Base-by-base conservation (phyloP, 2,797 vertebrate genomes). In the Sebastes diploproa region DNA sequence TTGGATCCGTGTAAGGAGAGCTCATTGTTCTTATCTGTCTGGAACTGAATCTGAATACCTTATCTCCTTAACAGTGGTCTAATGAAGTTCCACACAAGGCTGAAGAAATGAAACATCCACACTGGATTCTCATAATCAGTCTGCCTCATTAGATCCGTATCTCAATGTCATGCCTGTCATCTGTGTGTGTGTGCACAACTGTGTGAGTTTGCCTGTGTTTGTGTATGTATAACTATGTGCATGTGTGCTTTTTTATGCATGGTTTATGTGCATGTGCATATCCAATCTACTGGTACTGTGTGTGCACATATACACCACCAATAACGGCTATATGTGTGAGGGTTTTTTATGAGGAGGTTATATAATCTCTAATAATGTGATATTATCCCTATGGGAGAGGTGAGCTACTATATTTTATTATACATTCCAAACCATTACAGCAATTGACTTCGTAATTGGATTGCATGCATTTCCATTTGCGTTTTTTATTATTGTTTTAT, bases 21-120 rank as follows among this genome's bases (percentile, higher is more conserved):
- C 46, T 70, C 38, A 75, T 59, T 77, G 66, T 81, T 77, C 78
- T 86, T 81, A 81, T 87, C 62, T 75, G 67, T 70, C 20, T 66
- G 23, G 36, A 79, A 71, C 54, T 73, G 38, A 75, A 83, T 87
- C 38, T 42, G 69, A 74, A 88, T 65, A 68, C 69, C 77, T 78
- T 65, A 87, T 89, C 80, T 82, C 3, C 32, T 78, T 68, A 85
- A 78, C 67, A 77, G 72, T 77, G 50, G 54, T 84, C 59, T 88
- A 90, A 91, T 88, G 72, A 80, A 87, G 87, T 83, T 76, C 59
- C 72, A 80, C 76, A 74, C 20, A 65, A 82, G 56, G 20, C 75
- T 74, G 50, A 76, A 86, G 75, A 86, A 81, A 71, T 59, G 22
- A 79, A 85, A 80, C 68, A 80, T 75, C 61, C 58, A 75, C 74